These are phyloP conservation scores for Hydroisotoma schaefferi DNA, from an alignment of 2,888 invertebrate species.

Conservation along the genomic window DNA sequence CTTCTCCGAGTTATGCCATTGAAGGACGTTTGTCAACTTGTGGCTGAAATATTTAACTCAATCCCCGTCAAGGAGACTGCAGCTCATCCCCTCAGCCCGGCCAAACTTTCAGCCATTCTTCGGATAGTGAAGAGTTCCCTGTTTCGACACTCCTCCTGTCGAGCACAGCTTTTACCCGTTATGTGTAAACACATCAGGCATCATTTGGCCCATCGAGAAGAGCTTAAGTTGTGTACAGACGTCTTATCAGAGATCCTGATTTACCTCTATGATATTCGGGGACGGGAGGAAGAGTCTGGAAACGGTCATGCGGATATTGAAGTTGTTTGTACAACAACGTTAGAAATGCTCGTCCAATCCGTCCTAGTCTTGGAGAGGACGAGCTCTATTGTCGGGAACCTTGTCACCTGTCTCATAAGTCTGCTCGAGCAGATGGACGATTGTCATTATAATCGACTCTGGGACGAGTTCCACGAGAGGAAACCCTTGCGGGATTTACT, in stretches of 20 bases:
- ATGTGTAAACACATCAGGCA: constrained; percentile 80
- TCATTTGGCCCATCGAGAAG: constrained; percentile 76
- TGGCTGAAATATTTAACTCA: constrained; percentile 73
- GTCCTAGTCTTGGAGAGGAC: constrained; percentile 77
- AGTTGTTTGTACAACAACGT: constrained; percentile 71
- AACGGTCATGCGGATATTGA: constrained; percentile 66
- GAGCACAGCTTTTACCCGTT: constrained; percentile 63
- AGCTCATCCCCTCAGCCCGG: constrained; percentile 68
- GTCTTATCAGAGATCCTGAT: constrained; percentile 80
- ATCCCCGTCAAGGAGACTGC: constrained; percentile 65
- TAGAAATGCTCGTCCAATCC: constrained; percentile 81
- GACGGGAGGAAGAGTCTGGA: constrained; percentile 18
- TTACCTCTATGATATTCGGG: constrained; percentile 56
- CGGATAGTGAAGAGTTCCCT: constrained; percentile 71
- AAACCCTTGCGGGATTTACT: constrained; percentile 83
- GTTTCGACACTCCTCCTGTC: constrained; percentile 53
- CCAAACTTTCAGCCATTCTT: constrained; percentile 76
- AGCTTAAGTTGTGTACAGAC: constrained; percentile 66
- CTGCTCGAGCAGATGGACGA: constrained; percentile 81
- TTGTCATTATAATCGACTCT: constrained; percentile 78
- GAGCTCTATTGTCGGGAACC: constrained; percentile 69
- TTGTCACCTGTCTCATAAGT: constrained; percentile 82
- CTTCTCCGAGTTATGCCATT: constrained; percentile 60
- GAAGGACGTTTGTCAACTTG: constrained; percentile 73
- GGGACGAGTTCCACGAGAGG: constrained; percentile 74